These are phyloP conservation scores for Zaprionus vittiger DNA, from an alignment of 1,140 invertebrate genomes.

Conservation along the genomic window DNA sequence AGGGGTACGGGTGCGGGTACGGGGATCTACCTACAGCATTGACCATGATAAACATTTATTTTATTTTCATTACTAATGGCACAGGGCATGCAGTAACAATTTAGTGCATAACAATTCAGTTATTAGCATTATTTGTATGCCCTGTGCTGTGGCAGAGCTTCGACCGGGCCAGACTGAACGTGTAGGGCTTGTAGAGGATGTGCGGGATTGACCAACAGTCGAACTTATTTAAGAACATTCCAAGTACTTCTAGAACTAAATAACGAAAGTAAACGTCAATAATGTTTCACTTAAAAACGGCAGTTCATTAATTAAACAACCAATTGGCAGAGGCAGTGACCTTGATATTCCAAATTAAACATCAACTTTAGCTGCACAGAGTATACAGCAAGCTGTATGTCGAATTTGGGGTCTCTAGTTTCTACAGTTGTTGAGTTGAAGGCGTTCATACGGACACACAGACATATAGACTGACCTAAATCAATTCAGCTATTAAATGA, in stretches of 20 bases:
- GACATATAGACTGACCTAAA: too few relatives aligned
- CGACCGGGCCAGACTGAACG: background rate
- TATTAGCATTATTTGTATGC: slow-evolving; percentile 23
- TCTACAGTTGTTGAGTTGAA: background rate
- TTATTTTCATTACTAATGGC: slow-evolving; percentile 28
- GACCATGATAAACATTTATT: slow-evolving; percentile 23
- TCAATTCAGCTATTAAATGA: too few relatives aligned
- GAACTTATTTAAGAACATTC: too few relatives aligned
- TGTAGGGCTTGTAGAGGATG: background rate
- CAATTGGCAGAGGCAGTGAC: too few relatives aligned
- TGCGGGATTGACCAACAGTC: background rate
- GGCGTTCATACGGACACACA: background rate
- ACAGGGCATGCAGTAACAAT: slow-evolving; percentile 16
- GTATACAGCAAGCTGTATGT: too few relatives aligned
- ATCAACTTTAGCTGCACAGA: too few relatives aligned
- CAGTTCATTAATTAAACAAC: too few relatives aligned
- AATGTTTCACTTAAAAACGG: too few relatives aligned
- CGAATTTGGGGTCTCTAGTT: background rate
- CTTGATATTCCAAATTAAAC: too few relatives aligned
- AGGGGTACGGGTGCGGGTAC: background rate
- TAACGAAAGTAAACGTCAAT: too few relatives aligned
- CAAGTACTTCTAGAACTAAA: too few relatives aligned
- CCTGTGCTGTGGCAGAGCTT: background rate
- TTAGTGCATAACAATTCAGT: slow-evolving; percentile 9
- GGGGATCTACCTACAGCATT: slow-evolving; percentile 19